Evolutionary conservation across 2,113 vertebrate species (phyloP).

Genomic region (Ammospiza caudacuta): DNA sequence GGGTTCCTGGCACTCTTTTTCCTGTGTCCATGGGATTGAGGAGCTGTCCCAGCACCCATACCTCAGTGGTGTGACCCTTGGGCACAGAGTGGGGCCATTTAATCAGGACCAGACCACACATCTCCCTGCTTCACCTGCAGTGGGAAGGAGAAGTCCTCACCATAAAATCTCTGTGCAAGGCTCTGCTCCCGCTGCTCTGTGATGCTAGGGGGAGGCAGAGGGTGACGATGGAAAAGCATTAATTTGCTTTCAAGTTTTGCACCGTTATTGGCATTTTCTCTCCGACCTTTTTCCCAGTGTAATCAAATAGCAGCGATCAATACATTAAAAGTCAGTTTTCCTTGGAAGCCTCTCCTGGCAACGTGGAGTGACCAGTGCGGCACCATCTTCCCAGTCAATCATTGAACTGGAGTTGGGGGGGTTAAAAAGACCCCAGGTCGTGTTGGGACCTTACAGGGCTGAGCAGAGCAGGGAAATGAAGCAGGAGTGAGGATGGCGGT

Average conservation of each 20-base stretch:
- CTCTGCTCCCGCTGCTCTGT: neutral
- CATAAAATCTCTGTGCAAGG: fast-evolving
- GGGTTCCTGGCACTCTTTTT: neutral
- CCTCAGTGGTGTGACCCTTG: neutral
- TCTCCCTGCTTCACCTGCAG: neutral
- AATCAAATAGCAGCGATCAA: neutral
- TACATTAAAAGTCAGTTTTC: conserved; percentile 3
- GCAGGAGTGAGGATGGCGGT: neutral
- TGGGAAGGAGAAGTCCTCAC: neutral
- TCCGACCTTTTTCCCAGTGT: neutral
- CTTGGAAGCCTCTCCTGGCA: neutral
- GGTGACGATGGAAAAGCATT: neutral
- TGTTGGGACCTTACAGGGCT: fast-evolving
- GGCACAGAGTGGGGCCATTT: neutral
- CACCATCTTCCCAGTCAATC: neutral
- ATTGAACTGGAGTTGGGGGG: neutral
- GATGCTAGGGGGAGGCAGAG: fast-evolving
- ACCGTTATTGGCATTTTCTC: neutral
- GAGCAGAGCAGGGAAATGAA: neutral
- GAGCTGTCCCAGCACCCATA: neutral
- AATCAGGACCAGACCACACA: neutral
- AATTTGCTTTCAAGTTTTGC: conserved; percentile 1
- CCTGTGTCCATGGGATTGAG: neutral
- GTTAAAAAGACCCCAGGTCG: neutral
- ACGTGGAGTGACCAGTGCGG: fast-evolving